phyloP scores from a whole-genome alignment of 1,140 invertebrate species.

The Rhagoletis zephyria region DNA sequence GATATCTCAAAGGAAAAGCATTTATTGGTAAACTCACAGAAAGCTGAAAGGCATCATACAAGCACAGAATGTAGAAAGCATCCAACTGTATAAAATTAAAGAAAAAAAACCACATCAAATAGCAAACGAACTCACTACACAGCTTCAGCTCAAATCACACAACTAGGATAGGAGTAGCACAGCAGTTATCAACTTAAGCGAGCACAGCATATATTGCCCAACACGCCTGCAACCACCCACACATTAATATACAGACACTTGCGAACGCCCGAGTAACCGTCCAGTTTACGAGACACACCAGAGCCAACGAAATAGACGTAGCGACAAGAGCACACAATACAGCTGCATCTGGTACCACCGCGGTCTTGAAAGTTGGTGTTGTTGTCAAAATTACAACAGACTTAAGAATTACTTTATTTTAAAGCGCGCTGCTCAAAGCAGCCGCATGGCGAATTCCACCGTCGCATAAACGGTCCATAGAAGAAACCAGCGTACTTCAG shows the following conservation, averaged over 20 bases:
- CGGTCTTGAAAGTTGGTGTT: neutral
- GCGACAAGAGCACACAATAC: neutral
- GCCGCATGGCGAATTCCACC: neutral
- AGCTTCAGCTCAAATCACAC: neutral
- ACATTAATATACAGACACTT: neutral
- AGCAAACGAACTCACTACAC: constrained; percentile 10
- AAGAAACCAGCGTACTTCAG: neutral
- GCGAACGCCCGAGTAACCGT: constrained; percentile 9
- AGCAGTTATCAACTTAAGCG: neutral
- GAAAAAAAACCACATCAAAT: neutral
- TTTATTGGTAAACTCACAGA: constrained; percentile 6
- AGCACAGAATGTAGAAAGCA: neutral
- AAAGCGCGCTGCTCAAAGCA: no score
- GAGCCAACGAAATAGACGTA: neutral
- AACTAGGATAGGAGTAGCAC: neutral
- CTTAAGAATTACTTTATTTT: constrained; percentile 27
- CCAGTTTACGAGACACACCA: constrained; percentile 35
- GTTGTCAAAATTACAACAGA: neutral
- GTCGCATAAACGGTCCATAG: neutral
- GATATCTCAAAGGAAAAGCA: neutral
- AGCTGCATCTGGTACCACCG: neutral
- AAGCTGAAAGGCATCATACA: neutral
- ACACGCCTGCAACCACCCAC: neutral
- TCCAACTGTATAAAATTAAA: neutral
- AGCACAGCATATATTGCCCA: neutral